Evolutionary conservation across 2,113 vertebrate species (phyloP), one percentile per base, ranked within the genome.

Genomic region (Erinaceus europaeus): DNA sequence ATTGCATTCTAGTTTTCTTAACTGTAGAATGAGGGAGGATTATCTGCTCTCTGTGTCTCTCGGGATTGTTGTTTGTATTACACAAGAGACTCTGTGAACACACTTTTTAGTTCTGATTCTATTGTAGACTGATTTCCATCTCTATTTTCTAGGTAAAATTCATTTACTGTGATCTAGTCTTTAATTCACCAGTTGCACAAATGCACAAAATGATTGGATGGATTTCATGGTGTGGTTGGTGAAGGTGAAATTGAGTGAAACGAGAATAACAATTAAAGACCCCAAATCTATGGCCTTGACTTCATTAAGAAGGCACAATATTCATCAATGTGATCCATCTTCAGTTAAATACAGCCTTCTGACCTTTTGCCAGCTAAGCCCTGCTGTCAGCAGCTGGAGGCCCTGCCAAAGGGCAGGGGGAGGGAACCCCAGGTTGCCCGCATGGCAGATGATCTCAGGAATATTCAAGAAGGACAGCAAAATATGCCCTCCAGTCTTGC

Each of bases 321-420:
- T 86, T 86, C 83, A 83, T 73, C 69, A 46, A 1, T 18, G 69
- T 62, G 67, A 79, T 78, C 85, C 61, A 7, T 77, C 91, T 85
- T 87, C 76, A 67, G 90, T 78, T 72, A 67, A 40, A 67, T 0
- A 34, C 62, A 90, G 61, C 82, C 52, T 71, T 65, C 86, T 88
- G 93, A 93, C 72, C 89, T 93, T 93, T 44, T 74, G 68, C 80
- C 73, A 50, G 88, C 84, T 78, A 52, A 82, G 84, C 23, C 55
- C 32, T 29, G 67, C 71, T 79, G 85, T 72, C 85, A 53, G 79
- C 75, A 75, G 79, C 85, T 72, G 83, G 44, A 52, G 78, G 20
- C 18, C 67, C 93, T 69, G 67, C 55, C 42, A 67, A 21, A 79
- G 85, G 82, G 34, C 65, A 62, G 46, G 59, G 48, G 20, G 64